phyloP scores from a whole-genome alignment of 2,888 invertebrate genomes.

The Hyles lineata region DNA sequence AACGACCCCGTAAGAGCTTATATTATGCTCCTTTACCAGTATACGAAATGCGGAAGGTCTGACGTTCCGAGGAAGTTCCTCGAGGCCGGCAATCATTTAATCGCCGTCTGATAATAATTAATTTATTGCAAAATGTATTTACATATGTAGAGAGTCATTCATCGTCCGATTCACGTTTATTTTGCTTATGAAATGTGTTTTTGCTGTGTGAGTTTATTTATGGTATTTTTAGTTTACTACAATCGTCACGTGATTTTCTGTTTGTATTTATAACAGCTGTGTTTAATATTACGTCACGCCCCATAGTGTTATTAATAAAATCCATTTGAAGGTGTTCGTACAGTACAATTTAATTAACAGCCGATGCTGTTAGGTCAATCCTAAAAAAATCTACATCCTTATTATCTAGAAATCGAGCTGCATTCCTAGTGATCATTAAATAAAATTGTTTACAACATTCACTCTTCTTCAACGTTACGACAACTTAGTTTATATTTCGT shows the following conservation, averaged over 20 bases:
- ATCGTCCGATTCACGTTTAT: not conserved
- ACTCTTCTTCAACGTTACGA: slow-evolving; percentile 5
- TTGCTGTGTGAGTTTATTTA: not conserved
- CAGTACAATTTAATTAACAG: not conserved
- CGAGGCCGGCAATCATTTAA: slow-evolving; percentile 5
- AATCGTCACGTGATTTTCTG: not conserved
- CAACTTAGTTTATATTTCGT: slow-evolving; percentile 33
- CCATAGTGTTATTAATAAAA: not conserved
- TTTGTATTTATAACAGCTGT: slow-evolving; percentile 4
- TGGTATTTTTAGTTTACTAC: slow-evolving; percentile 16
- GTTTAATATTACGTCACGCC: not conserved
- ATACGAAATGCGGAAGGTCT: not conserved
- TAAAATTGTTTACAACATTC: not conserved
- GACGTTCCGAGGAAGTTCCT: slow-evolving; percentile 9
- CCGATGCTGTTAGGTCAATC: too few relatives aligned
- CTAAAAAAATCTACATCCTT: not conserved
- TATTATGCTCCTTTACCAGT: not conserved
- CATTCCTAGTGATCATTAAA: not conserved
- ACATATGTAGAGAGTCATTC: too few relatives aligned
- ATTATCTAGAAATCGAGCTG: not conserved
- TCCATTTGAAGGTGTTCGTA: not conserved
- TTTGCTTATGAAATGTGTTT: not conserved
- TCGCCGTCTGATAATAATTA: not conserved
- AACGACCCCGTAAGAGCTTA: not conserved
- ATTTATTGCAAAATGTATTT: not conserved